These are phyloP conservation scores for Sebastes iracundus DNA, from an alignment of 2,797 vertebrate species.

Conservation along the genomic window DNA sequence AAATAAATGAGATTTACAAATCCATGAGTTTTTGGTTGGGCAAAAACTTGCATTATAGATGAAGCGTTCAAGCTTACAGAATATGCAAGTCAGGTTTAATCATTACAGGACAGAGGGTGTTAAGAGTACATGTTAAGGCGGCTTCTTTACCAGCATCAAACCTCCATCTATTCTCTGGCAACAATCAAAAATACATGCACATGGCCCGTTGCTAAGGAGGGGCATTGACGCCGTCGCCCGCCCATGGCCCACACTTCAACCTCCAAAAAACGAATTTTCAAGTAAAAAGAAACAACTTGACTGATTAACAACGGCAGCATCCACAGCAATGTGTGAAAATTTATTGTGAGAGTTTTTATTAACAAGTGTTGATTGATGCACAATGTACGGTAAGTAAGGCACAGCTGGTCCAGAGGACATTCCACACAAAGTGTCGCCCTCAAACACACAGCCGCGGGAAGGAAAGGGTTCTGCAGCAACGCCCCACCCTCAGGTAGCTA, in stretches of 20 bases:
- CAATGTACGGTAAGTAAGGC: not conserved
- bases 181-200: constrained; percentile 8
- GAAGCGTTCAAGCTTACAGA: not conserved
- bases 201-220: not conserved
- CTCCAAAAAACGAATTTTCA: not conserved
- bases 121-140: not conserved
- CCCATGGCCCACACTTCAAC: not conserved
- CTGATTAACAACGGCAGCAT: too few species aligned
- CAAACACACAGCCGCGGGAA: not conserved
- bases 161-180: not conserved
- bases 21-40: not conserved
- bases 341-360: not conserved
- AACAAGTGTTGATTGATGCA: not conserved
- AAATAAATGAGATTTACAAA: not conserved
- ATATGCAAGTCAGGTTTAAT: not conserved
- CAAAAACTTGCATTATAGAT: not conserved
- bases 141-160: not conserved
- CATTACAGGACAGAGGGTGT: not conserved
- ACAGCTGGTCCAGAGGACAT: not conserved
- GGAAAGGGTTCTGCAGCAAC: too few species aligned
- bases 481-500: too few species aligned
- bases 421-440: too few species aligned
- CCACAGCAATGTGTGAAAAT: not conserved
- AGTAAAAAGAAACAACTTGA: not conserved
- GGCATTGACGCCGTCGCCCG: too few species aligned